A percentile compares a stretch with the other conserved stretches of the same genome.
These are phyloP conservation scores for Corythornis vintsioides DNA, from an alignment of 2,113 vertebrate species.

Conservation along the genomic window DNA sequence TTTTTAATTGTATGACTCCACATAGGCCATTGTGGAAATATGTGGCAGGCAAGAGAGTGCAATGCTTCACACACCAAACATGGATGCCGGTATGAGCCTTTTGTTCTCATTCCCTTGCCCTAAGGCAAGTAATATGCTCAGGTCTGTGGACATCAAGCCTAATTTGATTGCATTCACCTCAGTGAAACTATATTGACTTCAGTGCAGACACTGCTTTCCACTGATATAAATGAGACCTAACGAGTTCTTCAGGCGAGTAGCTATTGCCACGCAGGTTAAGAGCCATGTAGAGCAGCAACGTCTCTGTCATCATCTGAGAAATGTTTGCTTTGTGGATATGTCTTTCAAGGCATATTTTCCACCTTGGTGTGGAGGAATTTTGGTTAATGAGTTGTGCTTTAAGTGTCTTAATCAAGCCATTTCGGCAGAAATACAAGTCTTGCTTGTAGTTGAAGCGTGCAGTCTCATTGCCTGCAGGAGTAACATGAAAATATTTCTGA, in stretches of 20 bases:
- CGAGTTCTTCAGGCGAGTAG: slow-evolving; percentile 36
- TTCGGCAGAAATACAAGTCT: slow-evolving; percentile 7
- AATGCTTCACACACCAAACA: slow-evolving; percentile 36
- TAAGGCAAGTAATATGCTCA: slow-evolving; percentile 53
- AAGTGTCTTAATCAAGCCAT: background rate
- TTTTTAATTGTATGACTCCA: slow-evolving; percentile 43
- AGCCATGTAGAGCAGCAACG: accelerated
- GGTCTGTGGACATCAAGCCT: slow-evolving; percentile 46
- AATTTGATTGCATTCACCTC: slow-evolving; percentile 58
- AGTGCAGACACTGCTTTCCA: slow-evolving; percentile 35
- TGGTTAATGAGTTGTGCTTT: background rate
- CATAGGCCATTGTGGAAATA: background rate
- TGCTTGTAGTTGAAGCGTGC: slow-evolving; percentile 2
- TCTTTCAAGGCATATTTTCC: slow-evolving; percentile 6
- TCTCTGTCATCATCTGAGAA: background rate
- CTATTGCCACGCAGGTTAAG: background rate
- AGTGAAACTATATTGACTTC: slow-evolving; percentile 55
- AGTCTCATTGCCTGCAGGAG: background rate
- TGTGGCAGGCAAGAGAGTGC: background rate
- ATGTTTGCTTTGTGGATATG: background rate
- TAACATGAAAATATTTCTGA: background rate
- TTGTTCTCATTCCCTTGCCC: slow-evolving; percentile 42
- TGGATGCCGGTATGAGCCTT: slow-evolving; percentile 27
- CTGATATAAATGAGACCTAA: slow-evolving; percentile 49
- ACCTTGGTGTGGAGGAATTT: slow-evolving; percentile 21